phyloP scores from a whole-genome alignment of 2,888 invertebrate genomes.

The Trissonchulus sp. region DNA sequence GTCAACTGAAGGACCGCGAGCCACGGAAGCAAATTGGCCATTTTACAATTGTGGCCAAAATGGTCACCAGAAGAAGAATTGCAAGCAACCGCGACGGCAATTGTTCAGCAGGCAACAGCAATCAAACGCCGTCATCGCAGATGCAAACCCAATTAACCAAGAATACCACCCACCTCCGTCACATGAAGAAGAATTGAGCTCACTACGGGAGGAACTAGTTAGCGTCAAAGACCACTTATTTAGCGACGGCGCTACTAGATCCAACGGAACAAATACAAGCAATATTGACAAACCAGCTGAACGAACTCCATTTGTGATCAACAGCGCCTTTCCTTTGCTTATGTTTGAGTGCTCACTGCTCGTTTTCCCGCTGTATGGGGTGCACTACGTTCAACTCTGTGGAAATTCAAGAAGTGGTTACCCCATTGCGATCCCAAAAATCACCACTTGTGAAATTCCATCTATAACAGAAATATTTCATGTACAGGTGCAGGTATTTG shows the following conservation, averaged over 20 bases:
- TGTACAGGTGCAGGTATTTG: background rate
- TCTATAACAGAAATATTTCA: background rate
- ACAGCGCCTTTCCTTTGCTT: background rate
- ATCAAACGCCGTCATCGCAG: too few species aligned
- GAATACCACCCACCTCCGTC: too few species aligned
- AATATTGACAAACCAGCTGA: background rate
- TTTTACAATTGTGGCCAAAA: too few species aligned
- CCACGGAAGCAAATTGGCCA: too few species aligned
- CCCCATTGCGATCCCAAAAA: background rate
- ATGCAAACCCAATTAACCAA: too few species aligned
- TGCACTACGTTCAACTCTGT: too few species aligned
- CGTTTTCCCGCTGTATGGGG: background rate
- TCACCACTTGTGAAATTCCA: background rate
- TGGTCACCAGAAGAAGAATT: too few species aligned
- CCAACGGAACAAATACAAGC: background rate
- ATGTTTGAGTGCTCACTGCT: background rate
- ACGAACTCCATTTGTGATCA: background rate
- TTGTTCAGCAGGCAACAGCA: too few species aligned
- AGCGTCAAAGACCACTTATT: background rate
- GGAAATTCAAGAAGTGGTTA: background rate
- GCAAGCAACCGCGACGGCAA: too few species aligned
- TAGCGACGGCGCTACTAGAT: too few species aligned
- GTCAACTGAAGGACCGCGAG: too few species aligned
- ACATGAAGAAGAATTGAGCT: too few species aligned
- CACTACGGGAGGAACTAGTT: background rate